phyloP scores from a whole-genome alignment of 2,797 vertebrate species.

The Prunella strophiata region DNA sequence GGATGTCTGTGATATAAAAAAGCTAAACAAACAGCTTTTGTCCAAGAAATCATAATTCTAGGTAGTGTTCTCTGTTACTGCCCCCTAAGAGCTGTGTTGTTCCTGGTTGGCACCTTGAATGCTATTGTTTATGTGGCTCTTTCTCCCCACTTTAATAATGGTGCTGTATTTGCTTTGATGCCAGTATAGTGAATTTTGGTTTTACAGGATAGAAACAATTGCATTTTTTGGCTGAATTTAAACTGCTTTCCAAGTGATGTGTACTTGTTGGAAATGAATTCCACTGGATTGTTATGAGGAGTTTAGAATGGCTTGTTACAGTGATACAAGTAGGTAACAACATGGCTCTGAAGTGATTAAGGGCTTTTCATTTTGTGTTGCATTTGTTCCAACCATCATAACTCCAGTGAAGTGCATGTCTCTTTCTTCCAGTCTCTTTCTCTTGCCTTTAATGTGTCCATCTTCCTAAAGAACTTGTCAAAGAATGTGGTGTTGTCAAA shows the following conservation, averaged over 20 bases:
- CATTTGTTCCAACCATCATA: neutral
- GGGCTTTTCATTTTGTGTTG: neutral
- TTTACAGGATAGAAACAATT: neutral
- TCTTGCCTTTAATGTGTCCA: neutral
- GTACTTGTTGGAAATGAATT: neutral
- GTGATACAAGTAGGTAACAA: neutral
- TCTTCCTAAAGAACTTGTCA: neutral
- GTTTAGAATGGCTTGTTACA: neutral
- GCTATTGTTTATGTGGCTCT: neutral
- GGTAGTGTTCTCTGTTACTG: neutral
- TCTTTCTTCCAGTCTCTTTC: neutral
- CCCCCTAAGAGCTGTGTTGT: neutral
- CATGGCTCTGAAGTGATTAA: neutral
- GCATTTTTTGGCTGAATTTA: neutral
- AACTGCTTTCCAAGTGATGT: neutral
- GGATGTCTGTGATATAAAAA: neutral
- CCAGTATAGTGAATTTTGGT: neutral
- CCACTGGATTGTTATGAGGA: neutral
- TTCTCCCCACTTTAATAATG: neutral
- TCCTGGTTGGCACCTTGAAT: neutral
- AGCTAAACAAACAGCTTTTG: neutral
- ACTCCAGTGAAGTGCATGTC: neutral
- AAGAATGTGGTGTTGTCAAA: fast-evolving
- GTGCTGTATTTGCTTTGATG: neutral
- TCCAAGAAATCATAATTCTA: neutral